A percentile compares a stretch with the other conserved stretches of the same genome.
Conservation (phyloP, 37 sponge, comb jelly and placozoan genomes). For the Bolinopsis microptera region DNA sequence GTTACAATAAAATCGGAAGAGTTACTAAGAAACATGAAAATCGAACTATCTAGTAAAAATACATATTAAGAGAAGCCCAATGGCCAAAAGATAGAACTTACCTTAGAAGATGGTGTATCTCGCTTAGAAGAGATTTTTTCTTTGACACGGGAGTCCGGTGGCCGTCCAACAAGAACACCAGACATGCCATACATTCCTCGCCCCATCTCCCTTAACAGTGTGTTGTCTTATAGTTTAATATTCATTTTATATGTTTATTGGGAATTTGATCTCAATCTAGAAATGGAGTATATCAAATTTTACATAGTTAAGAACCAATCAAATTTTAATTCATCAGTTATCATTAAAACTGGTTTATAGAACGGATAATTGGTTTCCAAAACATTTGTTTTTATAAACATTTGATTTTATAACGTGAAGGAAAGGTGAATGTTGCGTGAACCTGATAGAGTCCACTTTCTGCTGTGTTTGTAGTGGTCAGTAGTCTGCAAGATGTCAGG, state of each 20-base stretch:
- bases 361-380: too few relatives aligned
- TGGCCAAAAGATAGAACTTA: not conserved
- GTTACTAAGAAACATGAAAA: too few relatives aligned
- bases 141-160: slow-evolving; percentile 10
- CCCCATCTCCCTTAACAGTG: slow-evolving; percentile 53
- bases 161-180: slow-evolving; percentile 30
- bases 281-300: too few relatives aligned
- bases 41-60: too few relatives aligned
- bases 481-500: slow-evolving; percentile 43
- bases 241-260: too few relatives aligned
- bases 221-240: not conserved
- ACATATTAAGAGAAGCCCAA: too few relatives aligned
- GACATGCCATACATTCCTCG: slow-evolving; percentile 53
- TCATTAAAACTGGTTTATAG: too few relatives aligned
- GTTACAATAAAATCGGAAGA: too few relatives aligned
- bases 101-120: slow-evolving; percentile 6
- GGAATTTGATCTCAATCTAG: too few relatives aligned
- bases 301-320: too few relatives aligned
- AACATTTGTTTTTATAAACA: too few relatives aligned
- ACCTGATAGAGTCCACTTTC: slow-evolving; percentile 62
- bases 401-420: not conserved
- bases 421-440: not conserved
- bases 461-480: slow-evolving; percentile 57
- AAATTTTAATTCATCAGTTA: too few relatives aligned
- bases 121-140: slow-evolving; percentile 42